These are phyloP conservation scores for Amblyopsis hoosieri DNA, from an alignment of 2,797 vertebrate genomes.

Conservation along the genomic window DNA sequence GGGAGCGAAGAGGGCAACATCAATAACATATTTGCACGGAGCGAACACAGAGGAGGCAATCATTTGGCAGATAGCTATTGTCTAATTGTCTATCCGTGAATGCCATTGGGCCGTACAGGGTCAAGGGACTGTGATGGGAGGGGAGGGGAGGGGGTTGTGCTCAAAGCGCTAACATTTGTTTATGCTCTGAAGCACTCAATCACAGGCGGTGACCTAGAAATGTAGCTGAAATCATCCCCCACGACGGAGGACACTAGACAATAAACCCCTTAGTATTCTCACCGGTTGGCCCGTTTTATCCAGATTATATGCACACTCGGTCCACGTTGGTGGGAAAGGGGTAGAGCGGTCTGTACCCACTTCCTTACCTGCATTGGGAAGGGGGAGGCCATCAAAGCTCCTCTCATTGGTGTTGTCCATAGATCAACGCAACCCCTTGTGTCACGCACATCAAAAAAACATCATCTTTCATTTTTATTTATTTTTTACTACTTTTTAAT, in stretches of 20 bases:
- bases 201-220: conserved; percentile 64
- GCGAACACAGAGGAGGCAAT: conserved; percentile 7
- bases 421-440: no score
- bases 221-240: conserved; percentile 45
- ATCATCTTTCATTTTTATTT: no score
- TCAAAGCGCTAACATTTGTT: conserved; percentile 44
- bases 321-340: no score
- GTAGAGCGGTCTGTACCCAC: neutral
- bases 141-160: conserved; percentile 8
- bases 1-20: conserved; percentile 20
- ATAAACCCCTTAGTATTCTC: conserved; percentile 55
- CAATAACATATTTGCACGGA: conserved; percentile 15
- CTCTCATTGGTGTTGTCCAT: no score
- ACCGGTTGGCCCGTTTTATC: conserved; percentile 26
- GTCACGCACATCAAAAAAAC: no score
- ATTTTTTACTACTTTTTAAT: no score
- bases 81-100: conserved; percentile 20
- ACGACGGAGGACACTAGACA: conserved; percentile 50
- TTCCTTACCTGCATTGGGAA: no score
- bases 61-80: conserved; percentile 21
- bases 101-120: conserved; percentile 10
- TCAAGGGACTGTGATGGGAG: conserved; percentile 6
- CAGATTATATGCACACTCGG: conserved; percentile 39
- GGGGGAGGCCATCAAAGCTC: no score
- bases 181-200: conserved; percentile 50